A percentile compares a stretch with the other conserved stretches of the same genome.
Evolutionary conservation across 2,113 vertebrate genomes (phyloP).

Genomic region (Neodon shergylaensis): DNA sequence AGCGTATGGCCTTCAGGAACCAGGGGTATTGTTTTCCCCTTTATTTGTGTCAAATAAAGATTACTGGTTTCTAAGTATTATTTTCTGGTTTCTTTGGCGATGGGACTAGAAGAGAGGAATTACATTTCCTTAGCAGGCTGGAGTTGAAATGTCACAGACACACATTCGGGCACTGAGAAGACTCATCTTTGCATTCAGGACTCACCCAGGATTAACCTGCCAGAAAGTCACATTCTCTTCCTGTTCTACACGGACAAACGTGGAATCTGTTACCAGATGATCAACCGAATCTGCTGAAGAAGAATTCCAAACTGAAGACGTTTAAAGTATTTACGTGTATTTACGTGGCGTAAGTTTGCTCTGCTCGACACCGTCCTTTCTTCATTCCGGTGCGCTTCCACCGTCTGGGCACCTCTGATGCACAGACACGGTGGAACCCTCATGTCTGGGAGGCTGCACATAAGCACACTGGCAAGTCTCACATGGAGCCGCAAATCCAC

Average conservation of each 20-base stretch:
- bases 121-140: constrained; percentile 44
- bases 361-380: neutral
- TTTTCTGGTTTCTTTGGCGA: constrained; percentile 61
- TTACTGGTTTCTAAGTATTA: constrained; percentile 59
- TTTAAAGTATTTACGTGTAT: constrained; percentile 32
- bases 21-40: constrained; percentile 70
- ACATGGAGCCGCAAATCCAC: neutral
- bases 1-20: constrained; percentile 79
- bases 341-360: neutral
- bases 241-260: constrained; percentile 66
- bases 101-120: constrained; percentile 58
- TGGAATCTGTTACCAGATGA: constrained; percentile 60
- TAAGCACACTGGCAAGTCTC: neutral
- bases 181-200: neutral
- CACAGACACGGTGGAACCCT: neutral
- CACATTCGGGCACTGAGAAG: neutral
- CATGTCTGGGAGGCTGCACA: neutral
- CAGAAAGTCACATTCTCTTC: constrained; percentile 76
- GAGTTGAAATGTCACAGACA: constrained; percentile 18
- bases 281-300: neutral
- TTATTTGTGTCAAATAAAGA: constrained; percentile 75
- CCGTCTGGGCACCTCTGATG: neutral
- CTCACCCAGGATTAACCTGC: constrained; percentile 46
- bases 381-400: neutral
- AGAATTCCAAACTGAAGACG: constrained; percentile 35